phyloP scores from a whole-genome alignment of 2,888 invertebrate species.

The Orthosia gothica region DNA sequence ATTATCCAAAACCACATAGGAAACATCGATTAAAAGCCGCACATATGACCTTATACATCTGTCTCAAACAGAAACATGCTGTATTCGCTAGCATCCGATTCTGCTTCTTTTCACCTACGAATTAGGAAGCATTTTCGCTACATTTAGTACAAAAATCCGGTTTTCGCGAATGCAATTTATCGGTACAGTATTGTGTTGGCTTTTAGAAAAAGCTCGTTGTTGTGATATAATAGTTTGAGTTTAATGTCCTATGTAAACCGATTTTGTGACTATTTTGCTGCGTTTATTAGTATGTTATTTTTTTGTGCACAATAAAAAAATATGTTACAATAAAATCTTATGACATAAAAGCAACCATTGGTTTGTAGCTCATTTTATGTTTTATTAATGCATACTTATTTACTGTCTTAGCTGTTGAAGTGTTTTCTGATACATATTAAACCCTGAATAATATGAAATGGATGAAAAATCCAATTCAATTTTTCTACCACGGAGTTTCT shows the following conservation, averaged over 20 bases:
- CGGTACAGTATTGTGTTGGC: background rate
- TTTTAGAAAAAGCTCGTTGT: constrained; percentile 14
- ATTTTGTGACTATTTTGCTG: background rate
- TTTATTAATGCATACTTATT: too few species aligned
- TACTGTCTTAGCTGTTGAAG: too few species aligned
- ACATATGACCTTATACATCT: background rate
- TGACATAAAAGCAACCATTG: too few species aligned
- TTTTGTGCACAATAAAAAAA: background rate
- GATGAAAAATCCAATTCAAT: too few species aligned
- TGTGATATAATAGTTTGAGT: constrained; percentile 18
- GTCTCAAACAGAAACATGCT: constrained; percentile 6
- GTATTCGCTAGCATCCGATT: constrained; percentile 6
- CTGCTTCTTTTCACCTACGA: background rate
- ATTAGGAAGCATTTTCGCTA: constrained; percentile 2
- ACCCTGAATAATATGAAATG: too few species aligned
- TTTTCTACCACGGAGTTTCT: too few species aligned
- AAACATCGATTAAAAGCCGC: constrained; percentile 22
- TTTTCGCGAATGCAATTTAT: constrained; percentile 11
- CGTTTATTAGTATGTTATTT: background rate
- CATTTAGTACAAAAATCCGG: background rate
- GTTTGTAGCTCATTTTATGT: too few species aligned
- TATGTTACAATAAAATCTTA: background rate
- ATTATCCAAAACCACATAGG: background rate
- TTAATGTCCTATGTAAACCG: background rate
- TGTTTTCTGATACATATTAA: too few species aligned